These are phyloP conservation scores for Coreius guichenoti DNA, from an alignment of 2,797 vertebrate species.

Conservation along the genomic window DNA sequence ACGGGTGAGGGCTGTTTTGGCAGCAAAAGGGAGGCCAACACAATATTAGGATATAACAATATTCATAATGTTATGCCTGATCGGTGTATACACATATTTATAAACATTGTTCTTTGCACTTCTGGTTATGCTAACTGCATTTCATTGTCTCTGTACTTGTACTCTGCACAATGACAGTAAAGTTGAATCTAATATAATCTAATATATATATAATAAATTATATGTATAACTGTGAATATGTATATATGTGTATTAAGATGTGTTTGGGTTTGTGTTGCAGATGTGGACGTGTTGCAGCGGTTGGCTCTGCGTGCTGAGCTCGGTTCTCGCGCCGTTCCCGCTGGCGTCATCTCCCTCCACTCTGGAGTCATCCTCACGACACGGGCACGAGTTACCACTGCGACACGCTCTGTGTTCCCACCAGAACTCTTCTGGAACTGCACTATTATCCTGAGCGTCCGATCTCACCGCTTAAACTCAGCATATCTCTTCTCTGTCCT, in stretches of 20 bases:
- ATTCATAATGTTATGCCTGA: no score
- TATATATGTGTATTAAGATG: background rate
- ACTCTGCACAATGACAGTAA: no score
- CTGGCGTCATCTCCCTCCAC: conserved; percentile 93
- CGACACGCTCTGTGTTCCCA: conserved; percentile 86
- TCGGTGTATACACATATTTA: no score
- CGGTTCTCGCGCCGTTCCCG: conserved; percentile 80
- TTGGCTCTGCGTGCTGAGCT: conserved; percentile 94
- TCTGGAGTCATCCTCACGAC: conserved; percentile 96
- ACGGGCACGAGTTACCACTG: conserved; percentile 80
- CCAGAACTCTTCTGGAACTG: conserved; percentile 70
- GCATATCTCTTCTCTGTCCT: conserved; percentile 93
- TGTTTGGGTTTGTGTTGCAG: conserved; percentile 71
- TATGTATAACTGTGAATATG: background rate
- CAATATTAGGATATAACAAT: no score
- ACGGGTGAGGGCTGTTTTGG: no score
- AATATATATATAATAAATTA: no score
- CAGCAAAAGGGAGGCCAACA: no score
- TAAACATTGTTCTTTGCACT: no score
- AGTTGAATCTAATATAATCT: no score
- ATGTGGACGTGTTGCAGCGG: conserved; percentile 96
- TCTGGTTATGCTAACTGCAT: no score
- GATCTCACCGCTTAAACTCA: conserved; percentile 94
- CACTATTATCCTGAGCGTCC: conserved; percentile 87
- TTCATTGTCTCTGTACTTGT: no score